Evolutionary conservation across 2,113 vertebrate genomes (phyloP).

Genomic region (Rhinogobius similis): DNA sequence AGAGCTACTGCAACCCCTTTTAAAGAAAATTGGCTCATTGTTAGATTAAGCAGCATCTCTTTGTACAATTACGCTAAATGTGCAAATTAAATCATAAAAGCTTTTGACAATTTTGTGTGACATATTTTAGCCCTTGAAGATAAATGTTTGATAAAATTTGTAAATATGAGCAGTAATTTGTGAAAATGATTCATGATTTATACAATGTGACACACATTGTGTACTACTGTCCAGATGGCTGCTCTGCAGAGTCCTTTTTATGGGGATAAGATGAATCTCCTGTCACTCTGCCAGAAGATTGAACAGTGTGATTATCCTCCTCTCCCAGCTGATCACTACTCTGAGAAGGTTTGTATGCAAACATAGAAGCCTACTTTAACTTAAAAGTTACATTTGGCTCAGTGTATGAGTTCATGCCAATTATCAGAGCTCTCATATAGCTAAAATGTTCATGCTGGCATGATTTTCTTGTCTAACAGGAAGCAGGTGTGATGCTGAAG

Average conservation of each 20-base stretch:
- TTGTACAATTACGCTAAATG: no score
- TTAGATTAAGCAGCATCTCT: no score
- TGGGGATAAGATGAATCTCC: slow-evolving; percentile 63
- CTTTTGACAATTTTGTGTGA: no score
- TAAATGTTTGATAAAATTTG: no score
- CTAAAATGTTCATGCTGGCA: background rate
- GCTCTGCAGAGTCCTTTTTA: slow-evolving; percentile 66
- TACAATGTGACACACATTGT: background rate
- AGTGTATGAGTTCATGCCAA: background rate
- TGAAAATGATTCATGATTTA: background rate
- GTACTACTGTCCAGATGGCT: slow-evolving; percentile 48
- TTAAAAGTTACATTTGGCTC: background rate
- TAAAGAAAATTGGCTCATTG: no score
- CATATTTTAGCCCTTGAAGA: no score
- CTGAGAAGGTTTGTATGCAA: slow-evolving; percentile 52
- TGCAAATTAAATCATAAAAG: no score
- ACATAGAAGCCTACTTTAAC: background rate
- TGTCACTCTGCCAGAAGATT: slow-evolving; percentile 63
- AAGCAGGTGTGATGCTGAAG: background rate
- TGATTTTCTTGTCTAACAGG: background rate
- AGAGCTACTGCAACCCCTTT: no score
- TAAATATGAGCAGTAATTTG: no score
- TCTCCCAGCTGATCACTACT: slow-evolving; percentile 57
- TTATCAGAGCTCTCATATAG: background rate
- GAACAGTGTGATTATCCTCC: slow-evolving; percentile 65